A percentile compares a stretch with the other conserved stretches of the same genome.
Evolutionary conservation across 2,797 vertebrate genomes (phyloP).

Genomic region (Pangasius mekongensis): DNA sequence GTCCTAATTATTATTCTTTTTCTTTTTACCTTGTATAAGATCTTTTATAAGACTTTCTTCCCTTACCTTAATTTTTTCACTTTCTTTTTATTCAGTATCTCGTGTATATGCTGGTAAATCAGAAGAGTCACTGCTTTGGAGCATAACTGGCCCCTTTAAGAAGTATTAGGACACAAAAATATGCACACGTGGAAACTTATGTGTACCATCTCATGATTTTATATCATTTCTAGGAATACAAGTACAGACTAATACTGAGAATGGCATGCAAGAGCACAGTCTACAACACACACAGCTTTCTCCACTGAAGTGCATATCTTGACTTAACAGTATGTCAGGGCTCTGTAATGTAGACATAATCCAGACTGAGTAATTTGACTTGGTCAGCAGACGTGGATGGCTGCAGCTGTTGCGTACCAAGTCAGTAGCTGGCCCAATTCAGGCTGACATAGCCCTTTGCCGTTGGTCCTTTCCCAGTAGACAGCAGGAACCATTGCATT

Average conservation of each 20-base stretch:
- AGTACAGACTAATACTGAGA: slow-evolving; percentile 31
- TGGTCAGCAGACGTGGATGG: slow-evolving; percentile 44
- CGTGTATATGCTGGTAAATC: not conserved
- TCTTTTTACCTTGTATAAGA: not conserved
- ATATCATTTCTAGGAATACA: slow-evolving; percentile 11
- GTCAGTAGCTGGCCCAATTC: slow-evolving; percentile 37
- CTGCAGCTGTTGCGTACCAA: slow-evolving; percentile 32
- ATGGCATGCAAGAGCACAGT: slow-evolving; percentile 23
- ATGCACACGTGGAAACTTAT: not conserved
- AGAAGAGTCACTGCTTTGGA: not conserved
- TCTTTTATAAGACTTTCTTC: not conserved
- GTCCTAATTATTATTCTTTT: not conserved
- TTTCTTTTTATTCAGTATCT: not conserved
- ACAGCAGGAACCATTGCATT: slow-evolving; percentile 24
- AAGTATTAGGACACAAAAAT: not conserved
- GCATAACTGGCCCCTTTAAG: not conserved
- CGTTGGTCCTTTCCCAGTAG: slow-evolving; percentile 43
- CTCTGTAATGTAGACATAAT: slow-evolving; percentile 33
- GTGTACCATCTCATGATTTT: not conserved
- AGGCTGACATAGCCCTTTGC: slow-evolving; percentile 19
- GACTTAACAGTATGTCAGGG: slow-evolving; percentile 22
- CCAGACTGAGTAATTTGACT: slow-evolving; percentile 48
- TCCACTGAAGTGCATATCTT: slow-evolving; percentile 12
- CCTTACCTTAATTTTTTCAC: not conserved
- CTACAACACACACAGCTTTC: not conserved